A percentile compares a stretch with the other conserved stretches of the same genome.
phyloP scores from a whole-genome alignment of 2,888 invertebrate species.

The Hololepta plana region DNA sequence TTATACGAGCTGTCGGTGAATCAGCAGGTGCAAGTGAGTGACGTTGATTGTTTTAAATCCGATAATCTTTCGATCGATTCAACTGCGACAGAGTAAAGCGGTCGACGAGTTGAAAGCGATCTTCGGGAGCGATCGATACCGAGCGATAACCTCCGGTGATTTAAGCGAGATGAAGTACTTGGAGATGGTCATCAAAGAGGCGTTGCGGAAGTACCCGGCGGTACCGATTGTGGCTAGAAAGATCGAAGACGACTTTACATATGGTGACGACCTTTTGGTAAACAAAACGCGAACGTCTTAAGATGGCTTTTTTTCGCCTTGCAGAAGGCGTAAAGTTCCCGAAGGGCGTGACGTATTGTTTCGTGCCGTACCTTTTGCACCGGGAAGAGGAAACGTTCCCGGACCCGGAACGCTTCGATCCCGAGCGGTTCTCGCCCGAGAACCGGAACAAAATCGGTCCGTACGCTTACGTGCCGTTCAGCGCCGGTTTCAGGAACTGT shows the following conservation, averaged over 20 bases:
- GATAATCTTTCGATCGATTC: slow-evolving; percentile 1
- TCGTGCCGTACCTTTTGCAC: too few relatives aligned
- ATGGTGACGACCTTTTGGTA: too few relatives aligned
- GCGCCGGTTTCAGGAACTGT: too few relatives aligned
- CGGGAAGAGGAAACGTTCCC: too few relatives aligned
- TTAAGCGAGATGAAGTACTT: slow-evolving; percentile 19
- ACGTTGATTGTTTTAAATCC: slow-evolving; percentile 4
- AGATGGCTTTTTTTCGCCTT: too few relatives aligned
- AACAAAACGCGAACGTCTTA: too few relatives aligned
- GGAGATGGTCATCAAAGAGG: slow-evolving; percentile 19
- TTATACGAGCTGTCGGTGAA: slow-evolving; percentile 11
- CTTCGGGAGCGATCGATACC: slow-evolving; percentile 15
- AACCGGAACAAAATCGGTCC: too few relatives aligned
- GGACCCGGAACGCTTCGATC: too few relatives aligned
- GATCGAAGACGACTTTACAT: slow-evolving; percentile 12
- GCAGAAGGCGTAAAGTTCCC: too few relatives aligned
- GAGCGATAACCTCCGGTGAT: slow-evolving; percentile 15
- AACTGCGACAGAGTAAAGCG: slow-evolving; percentile 21
- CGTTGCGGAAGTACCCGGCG: slow-evolving; percentile 18
- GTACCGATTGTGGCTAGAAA: slow-evolving; percentile 16
- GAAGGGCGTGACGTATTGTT: too few relatives aligned
- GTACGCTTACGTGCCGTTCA: too few relatives aligned
- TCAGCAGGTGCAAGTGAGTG: slow-evolving; percentile 13
- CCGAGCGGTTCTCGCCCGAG: too few relatives aligned
- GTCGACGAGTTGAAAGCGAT: slow-evolving; percentile 21